Conservation (phyloP, 2,113 vertebrate genomes). For the Willisornis vidua region DNA sequence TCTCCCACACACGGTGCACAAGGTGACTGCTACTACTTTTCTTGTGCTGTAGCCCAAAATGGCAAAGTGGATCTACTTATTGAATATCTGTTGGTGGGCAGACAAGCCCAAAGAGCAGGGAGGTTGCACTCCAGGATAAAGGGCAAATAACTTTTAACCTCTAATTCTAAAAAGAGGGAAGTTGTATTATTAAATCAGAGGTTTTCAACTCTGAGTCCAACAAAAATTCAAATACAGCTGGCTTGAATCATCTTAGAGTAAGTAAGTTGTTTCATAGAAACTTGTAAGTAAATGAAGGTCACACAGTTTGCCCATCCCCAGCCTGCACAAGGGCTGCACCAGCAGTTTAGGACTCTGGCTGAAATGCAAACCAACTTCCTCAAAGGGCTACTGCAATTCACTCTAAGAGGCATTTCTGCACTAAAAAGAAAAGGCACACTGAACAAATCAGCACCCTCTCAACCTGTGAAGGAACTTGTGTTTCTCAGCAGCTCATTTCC, state of each 20-base stretch:
- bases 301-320: rapidly evolving
- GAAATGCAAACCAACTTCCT: background rate
- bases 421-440: background rate
- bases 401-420: background rate
- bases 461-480: background rate
- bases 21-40: background rate
- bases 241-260: background rate
- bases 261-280: background rate
- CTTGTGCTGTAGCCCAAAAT: background rate
- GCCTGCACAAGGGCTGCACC: background rate
- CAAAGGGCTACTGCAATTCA: background rate
- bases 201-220: background rate
- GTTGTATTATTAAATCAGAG: background rate
- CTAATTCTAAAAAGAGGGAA: background rate
- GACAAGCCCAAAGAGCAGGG: background rate
- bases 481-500: background rate
- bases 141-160: background rate
- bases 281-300: background rate
- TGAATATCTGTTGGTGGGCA: background rate
- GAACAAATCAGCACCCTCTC: background rate
- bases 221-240: background rate
- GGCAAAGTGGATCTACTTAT: background rate
- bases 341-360: background rate
- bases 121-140: background rate
- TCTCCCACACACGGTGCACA: background rate